A percentile compares a stretch with the other conserved stretches of the same genome.
Conservation (phyloP, 1,140 invertebrate genomes). For the Zaprionus camerounensis region DNA sequence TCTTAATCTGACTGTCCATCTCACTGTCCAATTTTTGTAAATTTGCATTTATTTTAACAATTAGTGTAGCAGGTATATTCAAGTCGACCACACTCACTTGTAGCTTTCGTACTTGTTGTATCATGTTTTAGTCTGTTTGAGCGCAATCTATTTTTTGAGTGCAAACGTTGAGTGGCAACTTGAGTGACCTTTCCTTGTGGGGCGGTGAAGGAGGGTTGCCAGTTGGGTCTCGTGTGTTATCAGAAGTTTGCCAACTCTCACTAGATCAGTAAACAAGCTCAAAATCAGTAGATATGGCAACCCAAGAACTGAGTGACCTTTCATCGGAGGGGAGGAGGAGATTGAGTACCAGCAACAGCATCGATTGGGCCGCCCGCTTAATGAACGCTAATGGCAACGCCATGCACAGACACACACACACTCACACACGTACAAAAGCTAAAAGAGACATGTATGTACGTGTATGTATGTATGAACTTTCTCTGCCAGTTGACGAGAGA, state of each 20-base stretch:
- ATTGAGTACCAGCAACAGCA: neutral
- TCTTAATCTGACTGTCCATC: too few relatives aligned
- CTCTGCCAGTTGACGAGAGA: slow-evolving; percentile 32
- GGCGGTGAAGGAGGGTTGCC: neutral
- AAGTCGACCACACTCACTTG: neutral
- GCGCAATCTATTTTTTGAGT: slow-evolving; percentile 30
- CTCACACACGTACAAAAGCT: neutral
- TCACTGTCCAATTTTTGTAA: too few relatives aligned
- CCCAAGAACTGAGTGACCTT: slow-evolving; percentile 28
- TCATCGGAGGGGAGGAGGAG: slow-evolving; percentile 12
- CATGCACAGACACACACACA: slow-evolving; percentile 1
- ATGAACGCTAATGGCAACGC: slow-evolving; percentile 29
- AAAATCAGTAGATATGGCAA: too few relatives aligned
- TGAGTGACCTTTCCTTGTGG: slow-evolving; percentile 28
- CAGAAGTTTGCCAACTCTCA: too few relatives aligned
- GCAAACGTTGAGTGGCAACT: slow-evolving; percentile 42
- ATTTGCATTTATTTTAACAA: too few relatives aligned
- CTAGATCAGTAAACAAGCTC: too few relatives aligned
- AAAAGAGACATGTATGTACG: slow-evolving; percentile 6
- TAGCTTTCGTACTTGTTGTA: neutral
- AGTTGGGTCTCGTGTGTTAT: too few relatives aligned
- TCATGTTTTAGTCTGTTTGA: slow-evolving; percentile 9
- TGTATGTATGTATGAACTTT: slow-evolving; percentile 38
- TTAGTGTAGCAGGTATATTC: too few relatives aligned
- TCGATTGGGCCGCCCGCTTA: slow-evolving; percentile 33